phyloP scores from a whole-genome alignment of 2,888 invertebrate species.

The Galeopsomyia nigrocyanea region DNA sequence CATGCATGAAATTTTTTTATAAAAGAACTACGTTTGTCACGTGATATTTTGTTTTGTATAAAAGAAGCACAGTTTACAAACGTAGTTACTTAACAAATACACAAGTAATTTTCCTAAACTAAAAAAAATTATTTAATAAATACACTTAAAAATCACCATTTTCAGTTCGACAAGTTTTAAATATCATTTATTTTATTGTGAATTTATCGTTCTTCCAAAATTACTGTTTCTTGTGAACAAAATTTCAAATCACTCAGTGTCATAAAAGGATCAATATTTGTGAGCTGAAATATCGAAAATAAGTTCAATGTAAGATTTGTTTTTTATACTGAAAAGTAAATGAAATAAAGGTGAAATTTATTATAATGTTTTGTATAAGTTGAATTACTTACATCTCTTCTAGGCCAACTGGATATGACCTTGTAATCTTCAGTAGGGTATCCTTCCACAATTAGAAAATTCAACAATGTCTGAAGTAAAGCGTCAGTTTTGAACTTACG shows the following conservation, averaged over 20 bases:
- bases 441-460: conserved; percentile 90
- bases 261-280: conserved; percentile 80
- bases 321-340: conserved; percentile 1
- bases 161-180: conserved; percentile 58
- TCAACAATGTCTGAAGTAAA: conserved; percentile 81
- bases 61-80: conserved; percentile 60
- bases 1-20: conserved; percentile 59
- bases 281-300: conserved; percentile 74
- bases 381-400: conserved; percentile 87
- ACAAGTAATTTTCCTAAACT: conserved; percentile 57
- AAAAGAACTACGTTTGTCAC: conserved; percentile 60
- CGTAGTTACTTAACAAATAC: conserved; percentile 57
- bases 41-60: conserved; percentile 54
- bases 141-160: conserved; percentile 64
- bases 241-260: conserved; percentile 88
- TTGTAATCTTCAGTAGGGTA: conserved; percentile 90
- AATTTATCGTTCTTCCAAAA: conserved; percentile 91
- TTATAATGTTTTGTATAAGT: conserved; percentile 10
- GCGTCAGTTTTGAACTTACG: conserved; percentile 80
- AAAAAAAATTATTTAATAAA: conserved; percentile 65
- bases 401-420: conserved; percentile 93
- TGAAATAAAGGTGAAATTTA: not conserved
- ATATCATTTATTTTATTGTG: conserved; percentile 53
- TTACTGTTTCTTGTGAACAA: conserved; percentile 94
- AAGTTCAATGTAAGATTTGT: not conserved